Evolutionary conservation across 2,797 vertebrate species (phyloP), one percentile per base, ranked within the genome.

Genomic region (Threskiornis aethiopicus): DNA sequence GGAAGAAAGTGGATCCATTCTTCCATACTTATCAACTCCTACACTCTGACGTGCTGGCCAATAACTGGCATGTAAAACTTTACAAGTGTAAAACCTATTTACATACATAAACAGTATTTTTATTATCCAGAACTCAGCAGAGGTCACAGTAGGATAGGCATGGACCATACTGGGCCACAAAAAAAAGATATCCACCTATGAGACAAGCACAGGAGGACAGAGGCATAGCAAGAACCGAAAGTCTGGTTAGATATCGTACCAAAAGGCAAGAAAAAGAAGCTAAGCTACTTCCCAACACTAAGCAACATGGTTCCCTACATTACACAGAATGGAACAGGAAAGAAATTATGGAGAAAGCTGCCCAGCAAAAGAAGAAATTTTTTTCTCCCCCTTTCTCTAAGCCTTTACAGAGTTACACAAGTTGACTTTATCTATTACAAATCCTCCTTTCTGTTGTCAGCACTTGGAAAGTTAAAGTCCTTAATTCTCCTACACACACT

Each of bases 381-480:
- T 61, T 66, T 61, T 18, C n/a, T 44, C 31, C 26, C 33, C 13
- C 5, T 58, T 62, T 42, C 54, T 67, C 52, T 64, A 77, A 71
- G n/a, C 61, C 57, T 47, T 39, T 73, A 24, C 44, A 28, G 37
- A 76, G 67, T 69, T 79, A 33, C 26, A 28, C 89, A 92, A 84
- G 86, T 92, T 89, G 77, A 76, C 73, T 92, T 93, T 33, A 90
- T 25, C 47, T 92, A 41, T 62, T 78, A 75, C 95, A 94, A 94
- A 95, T 89, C 93, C 93, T 70, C 70, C 92, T 91, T 83, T 88
- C 92, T 87, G 54, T 35, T 24, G 22, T 82, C 92, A 95, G 83
- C 46, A 65, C 85, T 95, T 19, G 83, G 77, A 12, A n/a, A 95
- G 79, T 21, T 72, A 21, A 95, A 95, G 90, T 92, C 94, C 88